phyloP scores from a whole-genome alignment of 2,888 invertebrate genomes.

The Agrochola circellaris region DNA sequence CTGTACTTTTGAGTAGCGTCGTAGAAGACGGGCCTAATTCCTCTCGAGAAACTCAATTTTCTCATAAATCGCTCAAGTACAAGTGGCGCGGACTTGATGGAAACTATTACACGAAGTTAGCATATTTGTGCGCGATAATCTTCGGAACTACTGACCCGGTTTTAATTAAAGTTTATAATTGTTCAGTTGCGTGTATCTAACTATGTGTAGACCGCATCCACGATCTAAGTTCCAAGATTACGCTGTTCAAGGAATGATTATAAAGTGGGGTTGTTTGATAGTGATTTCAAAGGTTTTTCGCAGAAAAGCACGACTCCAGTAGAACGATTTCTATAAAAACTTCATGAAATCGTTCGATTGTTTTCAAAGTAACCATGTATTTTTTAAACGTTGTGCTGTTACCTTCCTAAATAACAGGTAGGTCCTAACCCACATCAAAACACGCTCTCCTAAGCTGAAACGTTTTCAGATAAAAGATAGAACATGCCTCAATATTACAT shows the following conservation, averaged over 20 bases:
- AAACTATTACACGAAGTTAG: constrained; percentile 64
- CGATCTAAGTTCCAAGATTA: not conserved
- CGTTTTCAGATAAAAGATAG: constrained; percentile 55
- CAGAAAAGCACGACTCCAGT: not conserved
- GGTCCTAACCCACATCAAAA: constrained; percentile 15
- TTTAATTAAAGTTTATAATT: constrained; percentile 66
- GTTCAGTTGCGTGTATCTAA: constrained; percentile 39
- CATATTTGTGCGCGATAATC: constrained; percentile 63
- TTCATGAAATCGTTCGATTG: not conserved
- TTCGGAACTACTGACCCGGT: constrained; percentile 60
- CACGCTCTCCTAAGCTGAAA: constrained; percentile 19
- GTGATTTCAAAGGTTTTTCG: not conserved
- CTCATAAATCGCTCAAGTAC: constrained; percentile 31
- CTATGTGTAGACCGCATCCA: constrained; percentile 32
- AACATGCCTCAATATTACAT: constrained; percentile 33
- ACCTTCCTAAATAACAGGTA: not conserved
- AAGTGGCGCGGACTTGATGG: constrained; percentile 19
- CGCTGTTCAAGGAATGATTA: constrained; percentile 11
- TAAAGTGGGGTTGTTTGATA: not conserved
- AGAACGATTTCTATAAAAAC: not conserved
- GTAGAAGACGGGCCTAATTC: constrained; percentile 4
- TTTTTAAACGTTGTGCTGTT: no score
- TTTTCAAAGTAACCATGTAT: no score
- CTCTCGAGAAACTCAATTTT: constrained; percentile 26
- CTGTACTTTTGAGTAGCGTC: not conserved